phyloP scores from a whole-genome alignment of 1,140 invertebrate genomes.

The Listronotus bonariensis region DNA sequence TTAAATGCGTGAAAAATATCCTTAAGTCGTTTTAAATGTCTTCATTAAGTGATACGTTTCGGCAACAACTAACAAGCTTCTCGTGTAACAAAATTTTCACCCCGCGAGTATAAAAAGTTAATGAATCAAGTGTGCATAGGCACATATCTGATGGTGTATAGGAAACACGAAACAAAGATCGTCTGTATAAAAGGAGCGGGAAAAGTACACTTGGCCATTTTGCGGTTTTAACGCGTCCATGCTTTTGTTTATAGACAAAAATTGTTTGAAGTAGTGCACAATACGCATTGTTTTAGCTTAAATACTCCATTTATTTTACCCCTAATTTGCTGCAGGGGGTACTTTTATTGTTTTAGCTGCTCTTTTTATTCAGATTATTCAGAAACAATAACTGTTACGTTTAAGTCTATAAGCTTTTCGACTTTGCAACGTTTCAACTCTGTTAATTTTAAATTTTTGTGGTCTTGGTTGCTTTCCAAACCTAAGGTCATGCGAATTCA shows the following conservation, averaged over 20 bases:
- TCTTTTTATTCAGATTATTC: slow-evolving; percentile 37
- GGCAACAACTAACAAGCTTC: slow-evolving; percentile 20
- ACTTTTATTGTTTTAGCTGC: slow-evolving; percentile 45
- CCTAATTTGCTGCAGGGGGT: slow-evolving; percentile 39
- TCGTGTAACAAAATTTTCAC: slow-evolving; percentile 35
- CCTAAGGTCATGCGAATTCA: no score
- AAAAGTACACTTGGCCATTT: slow-evolving; percentile 45
- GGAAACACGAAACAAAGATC: slow-evolving; percentile 35
- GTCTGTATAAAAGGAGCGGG: slow-evolving; percentile 39
- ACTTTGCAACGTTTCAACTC: slow-evolving; percentile 2
- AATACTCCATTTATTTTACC: slow-evolving; percentile 38
- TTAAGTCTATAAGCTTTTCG: slow-evolving; percentile 31
- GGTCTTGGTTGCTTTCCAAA: background rate
- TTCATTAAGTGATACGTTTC: slow-evolving; percentile 21
- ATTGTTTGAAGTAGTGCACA: slow-evolving; percentile 46
- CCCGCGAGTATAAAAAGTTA: slow-evolving; percentile 32
- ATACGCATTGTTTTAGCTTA: slow-evolving; percentile 47
- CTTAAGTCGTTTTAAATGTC: slow-evolving; percentile 1
- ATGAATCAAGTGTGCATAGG: slow-evolving; percentile 28
- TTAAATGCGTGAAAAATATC: no score
- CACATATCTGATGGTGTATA: slow-evolving; percentile 33
- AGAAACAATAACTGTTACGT: slow-evolving; percentile 33
- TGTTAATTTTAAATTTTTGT: background rate
- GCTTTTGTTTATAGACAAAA: slow-evolving; percentile 43
- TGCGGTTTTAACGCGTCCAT: slow-evolving; percentile 43